Percentiles rank a stretch among this genome's conserved stretches.
Evolutionary conservation across 2,113 vertebrate species (phyloP).

Genomic region (Pao palembangensis): DNA sequence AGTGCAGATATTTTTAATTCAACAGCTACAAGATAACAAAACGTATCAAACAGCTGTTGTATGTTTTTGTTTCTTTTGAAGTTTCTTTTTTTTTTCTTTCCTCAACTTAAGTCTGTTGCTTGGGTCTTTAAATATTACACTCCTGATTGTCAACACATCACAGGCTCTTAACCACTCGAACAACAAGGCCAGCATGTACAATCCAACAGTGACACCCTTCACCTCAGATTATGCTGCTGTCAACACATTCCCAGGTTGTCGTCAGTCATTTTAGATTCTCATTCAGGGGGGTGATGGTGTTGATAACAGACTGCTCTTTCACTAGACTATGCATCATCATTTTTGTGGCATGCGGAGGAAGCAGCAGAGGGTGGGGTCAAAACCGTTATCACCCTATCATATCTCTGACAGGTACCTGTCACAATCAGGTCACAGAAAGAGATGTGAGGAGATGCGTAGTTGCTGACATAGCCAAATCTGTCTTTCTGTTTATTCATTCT

Average conservation of each 20-base stretch:
- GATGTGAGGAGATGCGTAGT: constrained; percentile 79
- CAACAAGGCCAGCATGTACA: constrained; percentile 34
- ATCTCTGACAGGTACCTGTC: constrained; percentile 83
- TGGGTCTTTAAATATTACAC: constrained; percentile 20
- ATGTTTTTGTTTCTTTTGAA: constrained; percentile 22
- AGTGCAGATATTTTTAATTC: constrained; percentile 45
- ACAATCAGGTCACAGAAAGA: constrained; percentile 82
- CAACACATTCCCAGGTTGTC: constrained; percentile 67
- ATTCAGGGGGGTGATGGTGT: constrained; percentile 64
- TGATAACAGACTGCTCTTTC: constrained; percentile 69
- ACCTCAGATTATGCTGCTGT: constrained; percentile 65
- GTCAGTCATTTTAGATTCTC: constrained; percentile 58
- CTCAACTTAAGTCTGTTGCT: constrained; percentile 7
- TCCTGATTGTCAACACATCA: constrained; percentile 49
- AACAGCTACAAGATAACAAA: constrained; percentile 22
- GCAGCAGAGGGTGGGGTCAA: constrained; percentile 54
- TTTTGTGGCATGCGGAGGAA: constrained; percentile 27
- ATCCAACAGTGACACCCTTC: constrained; percentile 44
- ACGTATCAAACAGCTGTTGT: constrained; percentile 22
- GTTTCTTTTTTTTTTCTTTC: constrained; percentile 2
- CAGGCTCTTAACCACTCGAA: constrained; percentile 29
- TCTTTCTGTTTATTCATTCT: constrained; percentile 27
- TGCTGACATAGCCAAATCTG: constrained; percentile 87
- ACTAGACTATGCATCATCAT: constrained; percentile 64
- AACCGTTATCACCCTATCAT: constrained; percentile 75